phyloP scores from a whole-genome alignment of 2,113 vertebrate species.

The Cepphus grylle region DNA sequence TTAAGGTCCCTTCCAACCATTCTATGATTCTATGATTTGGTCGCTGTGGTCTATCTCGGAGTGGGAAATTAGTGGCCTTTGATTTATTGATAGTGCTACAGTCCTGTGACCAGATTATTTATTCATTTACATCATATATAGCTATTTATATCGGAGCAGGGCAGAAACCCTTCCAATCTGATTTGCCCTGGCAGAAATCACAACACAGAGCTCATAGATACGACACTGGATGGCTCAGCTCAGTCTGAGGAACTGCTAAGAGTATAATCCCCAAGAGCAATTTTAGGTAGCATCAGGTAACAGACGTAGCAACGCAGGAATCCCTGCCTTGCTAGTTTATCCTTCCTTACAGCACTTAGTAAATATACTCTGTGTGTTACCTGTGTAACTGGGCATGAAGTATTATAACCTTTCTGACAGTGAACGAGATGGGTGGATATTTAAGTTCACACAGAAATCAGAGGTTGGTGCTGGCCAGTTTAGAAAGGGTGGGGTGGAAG shows the following conservation, averaged over 20 bases:
- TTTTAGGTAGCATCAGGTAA: neutral
- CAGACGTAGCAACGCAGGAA: neutral
- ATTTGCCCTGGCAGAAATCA: neutral
- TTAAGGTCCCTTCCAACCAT: no score
- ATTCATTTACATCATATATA: neutral
- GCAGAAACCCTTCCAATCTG: neutral
- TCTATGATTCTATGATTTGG: neutral
- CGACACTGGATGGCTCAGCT: neutral
- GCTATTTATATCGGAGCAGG: neutral
- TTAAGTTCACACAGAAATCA: neutral
- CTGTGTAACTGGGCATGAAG: rapidly evolving
- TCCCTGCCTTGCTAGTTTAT: neutral
- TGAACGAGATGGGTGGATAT: neutral
- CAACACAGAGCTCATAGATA: neutral
- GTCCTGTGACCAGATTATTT: neutral
- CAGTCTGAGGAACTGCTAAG: neutral
- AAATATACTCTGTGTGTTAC: neutral
- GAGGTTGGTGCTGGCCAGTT: neutral
- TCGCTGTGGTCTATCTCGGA: neutral
- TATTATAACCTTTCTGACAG: neutral
- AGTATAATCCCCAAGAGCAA: neutral
- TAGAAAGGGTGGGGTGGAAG: neutral
- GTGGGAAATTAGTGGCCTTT: neutral
- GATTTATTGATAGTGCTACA: neutral
- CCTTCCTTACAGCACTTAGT: neutral